Base-by-base conservation (phyloP, 2,888 invertebrate genomes). In the Dilophus febrilis region DNA sequence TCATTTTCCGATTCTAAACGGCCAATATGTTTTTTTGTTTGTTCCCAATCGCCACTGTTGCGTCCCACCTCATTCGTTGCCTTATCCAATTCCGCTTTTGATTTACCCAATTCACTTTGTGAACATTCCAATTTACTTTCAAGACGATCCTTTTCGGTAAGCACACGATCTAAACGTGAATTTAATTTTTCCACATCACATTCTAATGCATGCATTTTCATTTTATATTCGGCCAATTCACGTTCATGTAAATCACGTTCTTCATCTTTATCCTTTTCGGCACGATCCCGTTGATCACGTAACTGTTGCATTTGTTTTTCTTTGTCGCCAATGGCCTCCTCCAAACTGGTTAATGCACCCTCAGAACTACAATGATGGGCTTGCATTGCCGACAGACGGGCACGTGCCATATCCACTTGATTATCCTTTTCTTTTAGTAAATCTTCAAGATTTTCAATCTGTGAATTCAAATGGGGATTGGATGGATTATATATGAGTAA, bases 391-490 rank as follows among this genome's bases (percentile, higher is more conserved):
- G 86, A 84, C 37, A 87, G 63, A 49, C 91, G 72, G 27, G 88
- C 88, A 48, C 91, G 69, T 2, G 91, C 87, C 83, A 90, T 87
- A 53, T 92, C 90, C 40, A 98, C 85, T 69, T 95, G 94, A 64
- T 90, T 90, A 59, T 98, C 97, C 66, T 95, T 97, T 59, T 98
- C 98, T 64, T 91, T 90, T 38, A 98, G 70, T 40, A 92, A 70
- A 56, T 95, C 95, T 68, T 98, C 98, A 47, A 97, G 68, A 60
- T 92, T 94, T 66, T 98, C 97, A 56, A 97, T 87, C 91, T 97
- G 57, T 22, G 22, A n/a, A n/a, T n/a, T n/a, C n/a, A n/a, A n/a
- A n/a, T n/a, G n/a, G n/a, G n/a, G n/a, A n/a, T n/a, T n/a, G n/a
- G n/a, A n/a, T n/a, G n/a, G n/a, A n/a, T n/a, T n/a, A n/a, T n/a